Percentiles rank a stretch among this genome's conserved stretches.
Conservation (phyloP, 2,797 vertebrate genomes). For the Cygnus olor region DNA sequence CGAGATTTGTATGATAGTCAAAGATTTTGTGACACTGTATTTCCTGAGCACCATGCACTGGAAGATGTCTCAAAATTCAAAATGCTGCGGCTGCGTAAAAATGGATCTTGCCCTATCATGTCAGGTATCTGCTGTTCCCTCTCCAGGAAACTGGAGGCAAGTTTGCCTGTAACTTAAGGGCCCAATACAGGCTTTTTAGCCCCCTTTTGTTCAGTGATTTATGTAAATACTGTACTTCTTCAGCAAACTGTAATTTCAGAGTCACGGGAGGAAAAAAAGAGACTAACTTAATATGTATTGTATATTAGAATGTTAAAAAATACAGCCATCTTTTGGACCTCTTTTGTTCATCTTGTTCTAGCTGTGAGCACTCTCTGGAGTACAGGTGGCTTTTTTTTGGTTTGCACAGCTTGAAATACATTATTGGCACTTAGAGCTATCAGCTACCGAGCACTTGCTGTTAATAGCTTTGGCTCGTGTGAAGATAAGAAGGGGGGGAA, state of each 20-base stretch:
- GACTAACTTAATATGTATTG: not conserved
- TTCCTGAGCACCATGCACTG: rapidly evolving
- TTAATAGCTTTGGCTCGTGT: not conserved
- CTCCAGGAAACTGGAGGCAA: not conserved
- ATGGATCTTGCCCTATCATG: not conserved
- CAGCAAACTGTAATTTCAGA: not conserved
- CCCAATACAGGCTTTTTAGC: not conserved
- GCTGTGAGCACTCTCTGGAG: not conserved
- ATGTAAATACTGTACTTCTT: not conserved
- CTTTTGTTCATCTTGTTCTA: not conserved
- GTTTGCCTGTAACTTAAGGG: not conserved
- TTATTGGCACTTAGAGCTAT: slow-evolving; percentile 18
- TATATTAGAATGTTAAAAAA: not conserved
- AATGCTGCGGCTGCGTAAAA: not conserved
- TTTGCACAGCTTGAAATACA: not conserved
- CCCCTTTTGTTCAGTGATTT: not conserved
- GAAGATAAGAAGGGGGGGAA: not conserved
- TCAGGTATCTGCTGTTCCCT: not conserved
- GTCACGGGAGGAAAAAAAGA: not conserved
- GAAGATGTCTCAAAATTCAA: not conserved
- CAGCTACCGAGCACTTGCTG: not conserved
- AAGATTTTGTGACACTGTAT: not conserved
- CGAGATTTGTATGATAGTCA: not conserved
- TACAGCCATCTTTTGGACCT: not conserved
- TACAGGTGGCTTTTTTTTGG: not conserved